Conservation (phyloP, 1,140 invertebrate genomes). For the Drosophila bocki region DNA sequence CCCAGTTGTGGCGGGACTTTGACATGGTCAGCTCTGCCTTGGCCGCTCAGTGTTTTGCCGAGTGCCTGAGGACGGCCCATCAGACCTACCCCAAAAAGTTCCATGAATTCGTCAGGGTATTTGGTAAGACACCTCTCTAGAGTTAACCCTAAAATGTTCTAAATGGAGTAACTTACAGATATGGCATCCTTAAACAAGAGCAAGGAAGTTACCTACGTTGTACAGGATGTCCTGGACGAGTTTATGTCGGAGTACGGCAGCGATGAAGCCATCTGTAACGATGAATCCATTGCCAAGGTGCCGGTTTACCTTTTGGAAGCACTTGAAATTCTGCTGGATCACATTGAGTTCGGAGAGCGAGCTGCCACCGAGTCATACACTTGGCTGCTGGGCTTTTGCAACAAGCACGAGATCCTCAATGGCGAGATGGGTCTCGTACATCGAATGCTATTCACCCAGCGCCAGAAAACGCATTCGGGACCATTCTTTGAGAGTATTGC, state of each 20-base stretch:
- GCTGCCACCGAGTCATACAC: slow-evolving; percentile 65
- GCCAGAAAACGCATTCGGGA: slow-evolving; percentile 77
- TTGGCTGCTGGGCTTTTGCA: slow-evolving; percentile 78
- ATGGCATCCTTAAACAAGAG: slow-evolving; percentile 50
- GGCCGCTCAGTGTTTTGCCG: slow-evolving; percentile 87
- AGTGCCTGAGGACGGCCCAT: slow-evolving; percentile 86
- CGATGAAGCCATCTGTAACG: slow-evolving; percentile 40
- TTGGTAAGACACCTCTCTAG: slow-evolving; percentile 74
- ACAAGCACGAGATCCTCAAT: slow-evolving; percentile 52
- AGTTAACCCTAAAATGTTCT: neutral
- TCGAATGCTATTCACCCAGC: slow-evolving; percentile 72
- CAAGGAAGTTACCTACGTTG: slow-evolving; percentile 50
- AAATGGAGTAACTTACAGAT: slow-evolving; percentile 32
- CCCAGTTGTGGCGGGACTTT: slow-evolving; percentile 78
- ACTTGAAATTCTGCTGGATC: slow-evolving; percentile 72
- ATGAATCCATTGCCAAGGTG: slow-evolving; percentile 45
- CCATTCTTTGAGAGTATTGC: slow-evolving; percentile 73
- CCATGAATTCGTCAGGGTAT: slow-evolving; percentile 82
- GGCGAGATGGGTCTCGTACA: slow-evolving; percentile 66
- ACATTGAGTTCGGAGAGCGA: slow-evolving; percentile 57
- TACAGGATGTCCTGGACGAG: slow-evolving; percentile 66
- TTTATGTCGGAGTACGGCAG: slow-evolving; percentile 66
- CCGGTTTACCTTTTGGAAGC: slow-evolving; percentile 60
- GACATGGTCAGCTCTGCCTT: slow-evolving; percentile 85
- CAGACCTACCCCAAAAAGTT: slow-evolving; percentile 85